A percentile compares a stretch with the other conserved stretches of the same genome.
Evolutionary conservation across 2,888 invertebrate genomes (phyloP).

Genomic region (Lasioglossum zephyrum): DNA sequence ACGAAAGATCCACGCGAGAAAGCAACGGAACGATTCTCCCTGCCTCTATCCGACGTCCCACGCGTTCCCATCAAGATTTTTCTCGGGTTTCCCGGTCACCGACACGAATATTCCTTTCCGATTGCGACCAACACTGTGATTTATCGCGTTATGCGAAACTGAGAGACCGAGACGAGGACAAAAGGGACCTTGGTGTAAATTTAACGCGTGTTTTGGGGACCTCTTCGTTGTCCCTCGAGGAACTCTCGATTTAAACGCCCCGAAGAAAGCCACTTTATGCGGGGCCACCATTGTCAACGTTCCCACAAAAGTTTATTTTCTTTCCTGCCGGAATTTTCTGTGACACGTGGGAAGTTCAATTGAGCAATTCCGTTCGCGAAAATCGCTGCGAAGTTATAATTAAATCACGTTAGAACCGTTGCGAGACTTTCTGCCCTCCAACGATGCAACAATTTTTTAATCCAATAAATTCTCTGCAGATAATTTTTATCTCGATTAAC

Average conservation of each 20-base stretch:
- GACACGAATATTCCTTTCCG: constrained; percentile 39
- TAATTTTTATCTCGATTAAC: neutral
- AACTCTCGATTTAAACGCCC: neutral
- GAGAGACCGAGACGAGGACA: constrained; percentile 18
- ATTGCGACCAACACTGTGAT: constrained; percentile 12
- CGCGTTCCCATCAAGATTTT: neutral
- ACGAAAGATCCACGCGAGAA: constrained; percentile 62
- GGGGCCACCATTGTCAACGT: neutral
- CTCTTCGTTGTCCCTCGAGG: neutral
- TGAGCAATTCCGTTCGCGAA: neutral
- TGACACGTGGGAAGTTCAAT: neutral
- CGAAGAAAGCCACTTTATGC: constrained; percentile 1
- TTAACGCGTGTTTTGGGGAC: constrained; percentile 36
- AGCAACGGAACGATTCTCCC: constrained; percentile 34
- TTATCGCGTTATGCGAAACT: neutral
- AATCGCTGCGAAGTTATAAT: neutral
- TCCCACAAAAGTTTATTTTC: neutral
- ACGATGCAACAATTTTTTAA: neutral
- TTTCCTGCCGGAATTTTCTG: neutral
- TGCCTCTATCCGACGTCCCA: neutral
- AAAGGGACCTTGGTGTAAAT: constrained; percentile 52
- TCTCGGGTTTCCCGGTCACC: constrained; percentile 19
- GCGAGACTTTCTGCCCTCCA: no score
- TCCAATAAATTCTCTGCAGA: neutral
- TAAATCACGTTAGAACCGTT: neutral